phyloP scores from a whole-genome alignment of 2,797 vertebrate genomes.

The Podarcis siculus region DNA sequence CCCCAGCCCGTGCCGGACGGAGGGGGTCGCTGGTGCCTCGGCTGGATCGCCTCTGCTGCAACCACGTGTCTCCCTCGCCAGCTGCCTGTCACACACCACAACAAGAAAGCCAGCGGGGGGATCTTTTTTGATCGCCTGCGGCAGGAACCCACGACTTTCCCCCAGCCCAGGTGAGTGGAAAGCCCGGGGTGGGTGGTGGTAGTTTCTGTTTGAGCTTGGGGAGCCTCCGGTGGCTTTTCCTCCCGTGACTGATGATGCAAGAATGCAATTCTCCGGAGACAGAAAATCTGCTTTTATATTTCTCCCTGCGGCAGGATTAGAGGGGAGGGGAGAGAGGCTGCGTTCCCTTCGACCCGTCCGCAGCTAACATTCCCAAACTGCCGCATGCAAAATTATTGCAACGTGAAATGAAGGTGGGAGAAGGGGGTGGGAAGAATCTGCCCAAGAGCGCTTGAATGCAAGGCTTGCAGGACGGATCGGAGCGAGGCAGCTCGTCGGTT shows the following conservation, averaged over 20 bases:
- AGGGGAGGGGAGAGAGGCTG: no score
- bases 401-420: no score
- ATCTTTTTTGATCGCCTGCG: constrained; percentile 5
- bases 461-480: background rate
- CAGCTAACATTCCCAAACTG: background rate
- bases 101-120: constrained; percentile 36
- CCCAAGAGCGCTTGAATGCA: background rate
- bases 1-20: constrained; percentile 2
- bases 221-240: background rate
- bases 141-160: constrained; percentile 18
- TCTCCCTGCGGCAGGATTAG: background rate
- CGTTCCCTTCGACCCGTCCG: background rate
- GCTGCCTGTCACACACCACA: constrained; percentile 57
- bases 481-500: no score
- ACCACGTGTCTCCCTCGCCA: constrained; percentile 44
- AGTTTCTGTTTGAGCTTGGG: no score
- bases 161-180: constrained; percentile 48
- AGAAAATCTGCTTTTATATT: background rate
- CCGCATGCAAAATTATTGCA: background rate
- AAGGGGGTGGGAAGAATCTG: background rate
- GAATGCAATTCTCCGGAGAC: background rate
- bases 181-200: no score
- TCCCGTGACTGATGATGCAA: background rate
- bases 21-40: constrained; percentile 49
- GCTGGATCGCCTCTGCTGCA: background rate